These are phyloP conservation scores for Perca fluviatilis DNA, from an alignment of 2,113 vertebrate genomes.

Conservation along the genomic window DNA sequence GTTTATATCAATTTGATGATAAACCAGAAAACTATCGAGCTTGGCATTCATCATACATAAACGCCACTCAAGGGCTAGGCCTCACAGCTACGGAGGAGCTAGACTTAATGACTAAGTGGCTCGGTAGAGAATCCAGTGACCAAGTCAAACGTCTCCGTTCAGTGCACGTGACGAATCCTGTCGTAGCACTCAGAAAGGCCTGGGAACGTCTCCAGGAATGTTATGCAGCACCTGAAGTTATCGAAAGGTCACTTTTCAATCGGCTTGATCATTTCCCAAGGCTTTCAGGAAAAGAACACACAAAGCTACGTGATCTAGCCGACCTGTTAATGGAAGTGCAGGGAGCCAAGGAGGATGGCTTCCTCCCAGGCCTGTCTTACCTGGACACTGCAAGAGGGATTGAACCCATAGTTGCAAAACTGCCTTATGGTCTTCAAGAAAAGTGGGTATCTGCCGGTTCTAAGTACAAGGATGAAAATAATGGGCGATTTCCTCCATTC, in stretches of 20 bases:
- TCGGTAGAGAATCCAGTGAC: background rate
- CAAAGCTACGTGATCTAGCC: background rate
- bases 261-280: background rate
- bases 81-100: no score
- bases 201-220: conserved; percentile 17
- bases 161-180: background rate
- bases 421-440: background rate
- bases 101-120: conserved; percentile 19
- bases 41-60: no score
- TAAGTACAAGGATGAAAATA: background rate
- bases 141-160: background rate
- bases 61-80: no score
- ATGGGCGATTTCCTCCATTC: background rate
- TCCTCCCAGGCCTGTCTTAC: background rate
- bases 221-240: conserved; percentile 13
- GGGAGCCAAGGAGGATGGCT: background rate
- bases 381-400: background rate
- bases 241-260: background rate
- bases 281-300: background rate
- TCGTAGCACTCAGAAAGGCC: background rate
- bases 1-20: no score
- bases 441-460: background rate
- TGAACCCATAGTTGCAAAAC: background rate
- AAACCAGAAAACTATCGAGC: no score
- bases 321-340: conserved; percentile 1